Conservation (phyloP, 2,888 invertebrate genomes). For the Dasysyrphus tricinctus region DNA sequence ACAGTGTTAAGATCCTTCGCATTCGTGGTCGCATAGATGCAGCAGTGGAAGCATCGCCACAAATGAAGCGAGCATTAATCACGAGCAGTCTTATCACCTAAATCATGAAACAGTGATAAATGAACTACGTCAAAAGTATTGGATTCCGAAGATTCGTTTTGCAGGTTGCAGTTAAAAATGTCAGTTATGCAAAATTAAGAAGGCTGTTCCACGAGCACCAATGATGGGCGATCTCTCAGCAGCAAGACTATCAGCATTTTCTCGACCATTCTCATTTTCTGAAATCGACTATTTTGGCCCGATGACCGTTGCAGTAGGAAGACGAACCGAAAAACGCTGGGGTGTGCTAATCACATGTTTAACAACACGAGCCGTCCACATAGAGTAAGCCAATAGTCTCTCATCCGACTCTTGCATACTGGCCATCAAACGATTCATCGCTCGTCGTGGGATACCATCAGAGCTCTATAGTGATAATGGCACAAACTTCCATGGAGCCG, state of each 20-base stretch:
- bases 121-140: not conserved
- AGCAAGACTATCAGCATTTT: not conserved
- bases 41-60: not conserved
- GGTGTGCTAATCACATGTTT: too few species aligned
- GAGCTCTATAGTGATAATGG: too few species aligned
- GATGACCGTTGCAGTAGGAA: too few species aligned
- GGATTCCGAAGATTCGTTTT: slow-evolving; percentile 2
- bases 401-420: too few species aligned
- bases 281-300: slow-evolving; percentile 2
- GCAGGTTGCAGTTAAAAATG: not conserved
- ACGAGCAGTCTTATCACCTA: not conserved
- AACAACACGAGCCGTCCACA: too few species aligned
- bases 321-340: too few species aligned
- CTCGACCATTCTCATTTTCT: not conserved
- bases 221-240: not conserved
- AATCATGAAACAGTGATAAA: not conserved
- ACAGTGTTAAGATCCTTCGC: slow-evolving; percentile 1
- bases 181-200: not conserved
- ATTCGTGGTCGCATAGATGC: slow-evolving; percentile 2
- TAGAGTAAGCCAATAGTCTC: too few species aligned
- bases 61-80: not conserved
- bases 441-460: too few species aligned
- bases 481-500: too few species aligned
- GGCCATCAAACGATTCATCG: too few species aligned
- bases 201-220: not conserved